phyloP scores from a whole-genome alignment of 2,797 vertebrate genomes.

The Rhinoraja longicauda region DNA sequence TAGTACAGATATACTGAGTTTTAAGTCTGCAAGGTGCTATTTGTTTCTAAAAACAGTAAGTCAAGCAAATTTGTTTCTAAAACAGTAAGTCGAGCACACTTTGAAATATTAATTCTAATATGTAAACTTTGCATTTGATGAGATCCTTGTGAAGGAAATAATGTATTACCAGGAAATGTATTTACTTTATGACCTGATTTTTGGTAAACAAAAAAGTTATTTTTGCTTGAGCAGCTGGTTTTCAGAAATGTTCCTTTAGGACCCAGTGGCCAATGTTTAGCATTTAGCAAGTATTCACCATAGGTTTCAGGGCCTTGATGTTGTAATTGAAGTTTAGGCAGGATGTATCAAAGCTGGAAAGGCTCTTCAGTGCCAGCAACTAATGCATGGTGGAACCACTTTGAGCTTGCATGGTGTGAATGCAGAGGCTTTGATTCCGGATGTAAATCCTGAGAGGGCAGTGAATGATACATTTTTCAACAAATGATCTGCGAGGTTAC shows the following conservation, averaged over 20 bases:
- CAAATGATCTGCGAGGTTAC: slow-evolving; percentile 52
- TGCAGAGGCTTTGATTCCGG: slow-evolving; percentile 62
- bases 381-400: slow-evolving; percentile 44
- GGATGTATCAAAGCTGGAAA: slow-evolving; percentile 55
- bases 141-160: neutral
- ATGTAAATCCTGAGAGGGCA: slow-evolving; percentile 55
- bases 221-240: slow-evolving; percentile 31
- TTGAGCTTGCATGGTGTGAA: slow-evolving; percentile 41
- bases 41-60: neutral
- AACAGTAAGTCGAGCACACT: neutral
- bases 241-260: slow-evolving; percentile 2
- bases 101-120: slow-evolving; percentile 3
- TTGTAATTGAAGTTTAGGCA: slow-evolving; percentile 51
- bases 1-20: too few relatives aligned
- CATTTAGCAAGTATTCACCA: slow-evolving; percentile 47
- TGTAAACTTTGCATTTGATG: neutral
- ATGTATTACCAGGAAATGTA: neutral
- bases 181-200: neutral
- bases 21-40: neutral
- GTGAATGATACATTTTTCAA: slow-evolving; percentile 77
- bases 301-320: slow-evolving; percentile 57
- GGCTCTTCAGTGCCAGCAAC: slow-evolving; percentile 42
- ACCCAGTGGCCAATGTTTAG: slow-evolving; percentile 43
- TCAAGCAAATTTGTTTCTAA: neutral
- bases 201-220: neutral